Evolutionary conservation across 2,888 invertebrate species (phyloP).

Genomic region (Ferrisia virgata): DNA sequence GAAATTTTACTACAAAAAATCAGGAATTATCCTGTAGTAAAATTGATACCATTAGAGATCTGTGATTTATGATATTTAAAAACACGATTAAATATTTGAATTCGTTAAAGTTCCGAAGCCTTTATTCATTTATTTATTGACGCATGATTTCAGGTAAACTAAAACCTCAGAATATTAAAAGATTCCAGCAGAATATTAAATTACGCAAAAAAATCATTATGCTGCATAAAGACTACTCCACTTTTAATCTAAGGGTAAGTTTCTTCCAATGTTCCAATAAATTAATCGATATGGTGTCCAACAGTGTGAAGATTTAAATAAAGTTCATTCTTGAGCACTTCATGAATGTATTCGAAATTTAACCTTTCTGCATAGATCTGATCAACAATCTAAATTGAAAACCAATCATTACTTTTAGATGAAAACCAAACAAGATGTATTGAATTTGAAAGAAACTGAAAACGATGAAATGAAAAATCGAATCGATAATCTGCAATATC

Average conservation of each 20-base stretch:
- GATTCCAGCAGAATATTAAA: conserved; percentile 27
- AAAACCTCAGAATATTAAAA: conserved; percentile 26
- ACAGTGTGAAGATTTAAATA: too few species aligned
- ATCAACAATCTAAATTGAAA: too few species aligned
- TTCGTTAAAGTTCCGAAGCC: too few species aligned
- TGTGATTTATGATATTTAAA: too few species aligned
- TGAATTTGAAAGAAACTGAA: conserved; percentile 34
- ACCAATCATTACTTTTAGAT: neutral
- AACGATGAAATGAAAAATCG: conserved; percentile 39
- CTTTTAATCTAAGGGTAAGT: conserved; percentile 17
- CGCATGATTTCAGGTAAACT: neutral
- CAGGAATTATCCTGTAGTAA: too few species aligned
- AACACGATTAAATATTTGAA: too few species aligned
- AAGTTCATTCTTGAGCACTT: too few species aligned
- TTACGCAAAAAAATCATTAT: conserved; percentile 25
- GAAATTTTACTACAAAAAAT: too few species aligned
- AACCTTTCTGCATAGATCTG: too few species aligned
- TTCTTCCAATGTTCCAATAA: neutral
- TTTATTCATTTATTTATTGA: neutral
- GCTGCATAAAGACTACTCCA: conserved; percentile 11
- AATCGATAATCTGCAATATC: conserved; percentile 34
- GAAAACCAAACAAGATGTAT: conserved; percentile 14
- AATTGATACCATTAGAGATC: too few species aligned
- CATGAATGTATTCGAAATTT: too few species aligned
- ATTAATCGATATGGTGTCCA: neutral